Base-by-base conservation (phyloP, 2,888 invertebrate species). In the Trissoscelio sp. region DNA sequence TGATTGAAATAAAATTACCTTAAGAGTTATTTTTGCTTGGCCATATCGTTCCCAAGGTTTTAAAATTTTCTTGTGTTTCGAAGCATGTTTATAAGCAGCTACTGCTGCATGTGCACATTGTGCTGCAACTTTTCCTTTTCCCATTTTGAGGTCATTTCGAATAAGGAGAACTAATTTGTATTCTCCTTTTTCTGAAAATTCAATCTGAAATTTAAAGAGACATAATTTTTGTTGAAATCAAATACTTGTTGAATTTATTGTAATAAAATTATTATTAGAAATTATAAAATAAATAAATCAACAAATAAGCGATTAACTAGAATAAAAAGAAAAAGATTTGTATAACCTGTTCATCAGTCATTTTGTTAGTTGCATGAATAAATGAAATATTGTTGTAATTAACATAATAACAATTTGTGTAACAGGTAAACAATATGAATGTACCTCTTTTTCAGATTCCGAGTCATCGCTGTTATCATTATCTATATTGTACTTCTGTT, bases 51-150 rank as follows among this genome's bases (percentile, higher is more conserved):
- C 94, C 95, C 95, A 96, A 16, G 92, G 89, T 83, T 91, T 91
- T 34, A 95, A 88, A 1, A 95, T 91, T 58, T 94, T 93, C 0
- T 95, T 95, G 84, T 95, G 93, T 72, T 92, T 93, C 48, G 93
- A 91, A 0, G 95, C 94, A 86, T 95, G 94, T 83, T 96, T 96
- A 87, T 96, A 97, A 0, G 96, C 96, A 11, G 95, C 95, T 0
- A 98, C 96, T 0, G 98, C 96, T n/a, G 97, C 98, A 90, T 98
- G 98, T n/a, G 96, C 94, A 92, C 97, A 98, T 91, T 98, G 98
- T 0, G 98, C 96, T 2, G 97, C 98, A 42, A 97, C 95, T 93
- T 98, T 98, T 0, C 98, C 97, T 92, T 98, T 98, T 11, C 97
- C 96, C 98, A 98, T 98, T 91, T 96, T 97, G 2, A 98, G 92